These are phyloP conservation scores for Callitettix versicolor DNA, from an alignment of 1,140 invertebrate species.

Conservation along the genomic window DNA sequence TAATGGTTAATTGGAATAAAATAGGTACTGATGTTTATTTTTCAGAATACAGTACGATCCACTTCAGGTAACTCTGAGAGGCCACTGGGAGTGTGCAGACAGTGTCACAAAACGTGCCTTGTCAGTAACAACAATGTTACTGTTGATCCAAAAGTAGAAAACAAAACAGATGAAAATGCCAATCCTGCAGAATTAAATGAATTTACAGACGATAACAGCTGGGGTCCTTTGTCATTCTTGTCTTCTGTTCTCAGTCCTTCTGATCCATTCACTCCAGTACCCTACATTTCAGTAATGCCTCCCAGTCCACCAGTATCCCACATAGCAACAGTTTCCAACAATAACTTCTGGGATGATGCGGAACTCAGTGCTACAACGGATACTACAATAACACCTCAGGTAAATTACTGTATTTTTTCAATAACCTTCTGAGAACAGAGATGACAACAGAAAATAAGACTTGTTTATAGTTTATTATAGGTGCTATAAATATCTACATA, in stretches of 20 bases:
- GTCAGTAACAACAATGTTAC: conserved; percentile 33
- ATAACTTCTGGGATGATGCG: conserved; percentile 25
- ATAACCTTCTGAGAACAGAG: no score
- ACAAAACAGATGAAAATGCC: conserved; percentile 19
- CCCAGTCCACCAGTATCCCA: conserved; percentile 50
- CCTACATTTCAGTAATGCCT: conserved; percentile 60
- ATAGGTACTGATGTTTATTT: conserved; percentile 3
- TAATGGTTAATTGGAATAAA: no score
- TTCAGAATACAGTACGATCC: conserved; percentile 24
- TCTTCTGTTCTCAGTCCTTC: conserved; percentile 20
- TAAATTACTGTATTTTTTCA: no score
- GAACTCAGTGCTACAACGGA: conserved; percentile 2
- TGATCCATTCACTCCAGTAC: conserved; percentile 38
- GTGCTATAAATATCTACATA: no score
- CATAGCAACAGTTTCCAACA: conserved; percentile 17
- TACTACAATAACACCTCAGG: conserved; percentile 4
- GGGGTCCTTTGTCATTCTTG: conserved; percentile 9
- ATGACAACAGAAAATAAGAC: no score
- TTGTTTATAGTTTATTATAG: no score
- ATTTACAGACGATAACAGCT: conserved; percentile 8
- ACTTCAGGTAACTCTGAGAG: conserved; percentile 20
- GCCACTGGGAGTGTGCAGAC: conserved; percentile 48
- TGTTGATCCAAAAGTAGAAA: conserved; percentile 25
- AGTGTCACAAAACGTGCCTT: conserved; percentile 61
- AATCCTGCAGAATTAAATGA: not conserved